Conservation (phyloP, 1,140 invertebrate genomes). For the Rhyacophila brunnea region DNA sequence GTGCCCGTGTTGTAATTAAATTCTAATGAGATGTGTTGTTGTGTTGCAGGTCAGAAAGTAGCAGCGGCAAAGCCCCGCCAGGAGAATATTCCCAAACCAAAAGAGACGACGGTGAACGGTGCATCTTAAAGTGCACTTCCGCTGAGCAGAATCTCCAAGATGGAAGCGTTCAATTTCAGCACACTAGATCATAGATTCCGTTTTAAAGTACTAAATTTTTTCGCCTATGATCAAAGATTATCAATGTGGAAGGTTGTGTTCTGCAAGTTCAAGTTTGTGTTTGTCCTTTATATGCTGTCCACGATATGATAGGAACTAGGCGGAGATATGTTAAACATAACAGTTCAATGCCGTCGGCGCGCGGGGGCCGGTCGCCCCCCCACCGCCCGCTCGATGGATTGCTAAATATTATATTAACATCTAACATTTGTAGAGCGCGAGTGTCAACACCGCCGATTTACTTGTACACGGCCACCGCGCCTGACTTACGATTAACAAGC, state of each 20-base stretch:
- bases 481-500: slow-evolving; percentile 2
- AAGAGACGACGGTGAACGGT: slow-evolving; percentile 62
- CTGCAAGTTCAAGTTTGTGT: slow-evolving; percentile 27
- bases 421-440: slow-evolving; percentile 10
- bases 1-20: too few species aligned
- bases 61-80: slow-evolving; percentile 40
- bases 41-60: slow-evolving; percentile 26
- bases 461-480: slow-evolving; percentile 5
- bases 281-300: slow-evolving; percentile 28
- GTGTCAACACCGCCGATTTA: neutral
- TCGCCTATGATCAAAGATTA: slow-evolving; percentile 22
- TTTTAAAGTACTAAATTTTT: slow-evolving; percentile 30
- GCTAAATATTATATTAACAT: slow-evolving; percentile 12
- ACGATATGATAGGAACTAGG: slow-evolving; percentile 16
- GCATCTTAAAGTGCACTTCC: slow-evolving; percentile 39
- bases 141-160: slow-evolving; percentile 12
- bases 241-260: slow-evolving; percentile 26
- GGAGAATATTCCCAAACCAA: slow-evolving; percentile 53
- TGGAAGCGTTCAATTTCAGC: slow-evolving; percentile 24
- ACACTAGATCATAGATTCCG: slow-evolving; percentile 31
- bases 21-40: too few species aligned
- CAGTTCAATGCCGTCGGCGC: neutral
- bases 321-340: slow-evolving; percentile 10
- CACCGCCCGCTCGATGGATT: neutral
- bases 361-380: neutral